Conservation (phyloP, 2,797 vertebrate species). For the Forpus xanthops region DNA sequence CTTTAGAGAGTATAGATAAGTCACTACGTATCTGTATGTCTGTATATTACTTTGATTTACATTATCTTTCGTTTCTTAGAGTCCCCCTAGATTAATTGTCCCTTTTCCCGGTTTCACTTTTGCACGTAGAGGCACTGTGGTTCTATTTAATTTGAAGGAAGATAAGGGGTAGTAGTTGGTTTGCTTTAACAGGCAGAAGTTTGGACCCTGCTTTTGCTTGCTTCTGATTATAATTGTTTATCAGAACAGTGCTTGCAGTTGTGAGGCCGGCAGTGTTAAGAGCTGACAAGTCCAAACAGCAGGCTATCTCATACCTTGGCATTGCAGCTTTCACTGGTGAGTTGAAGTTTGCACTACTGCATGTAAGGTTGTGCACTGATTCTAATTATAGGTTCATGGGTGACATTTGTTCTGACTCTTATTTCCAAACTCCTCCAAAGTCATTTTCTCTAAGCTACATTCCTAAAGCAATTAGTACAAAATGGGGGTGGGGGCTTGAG, state of each 20-base stretch:
- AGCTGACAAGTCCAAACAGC: background rate
- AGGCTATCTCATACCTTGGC: fast-evolving
- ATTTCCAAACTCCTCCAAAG: background rate
- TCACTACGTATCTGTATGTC: fast-evolving
- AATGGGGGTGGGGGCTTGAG: background rate
- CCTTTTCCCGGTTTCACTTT: background rate
- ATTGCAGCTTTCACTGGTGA: background rate
- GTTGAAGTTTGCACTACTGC: background rate
- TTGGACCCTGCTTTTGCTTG: background rate
- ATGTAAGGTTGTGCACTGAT: background rate
- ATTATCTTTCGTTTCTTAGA: background rate
- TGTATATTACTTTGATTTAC: background rate
- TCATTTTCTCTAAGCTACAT: background rate
- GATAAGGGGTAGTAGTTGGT: background rate
- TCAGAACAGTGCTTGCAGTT: background rate
- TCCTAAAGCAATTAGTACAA: background rate
- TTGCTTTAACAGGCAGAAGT: background rate
- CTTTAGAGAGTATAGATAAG: background rate
- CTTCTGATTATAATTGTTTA: background rate
- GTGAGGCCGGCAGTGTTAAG: background rate
- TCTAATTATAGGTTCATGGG: background rate
- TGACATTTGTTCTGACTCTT: background rate
- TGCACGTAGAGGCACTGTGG: fast-evolving
- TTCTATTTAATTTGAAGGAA: background rate
- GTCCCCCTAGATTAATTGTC: background rate